Conservation (phyloP, 2,888 invertebrate species). For the Anarsia innoxiella region DNA sequence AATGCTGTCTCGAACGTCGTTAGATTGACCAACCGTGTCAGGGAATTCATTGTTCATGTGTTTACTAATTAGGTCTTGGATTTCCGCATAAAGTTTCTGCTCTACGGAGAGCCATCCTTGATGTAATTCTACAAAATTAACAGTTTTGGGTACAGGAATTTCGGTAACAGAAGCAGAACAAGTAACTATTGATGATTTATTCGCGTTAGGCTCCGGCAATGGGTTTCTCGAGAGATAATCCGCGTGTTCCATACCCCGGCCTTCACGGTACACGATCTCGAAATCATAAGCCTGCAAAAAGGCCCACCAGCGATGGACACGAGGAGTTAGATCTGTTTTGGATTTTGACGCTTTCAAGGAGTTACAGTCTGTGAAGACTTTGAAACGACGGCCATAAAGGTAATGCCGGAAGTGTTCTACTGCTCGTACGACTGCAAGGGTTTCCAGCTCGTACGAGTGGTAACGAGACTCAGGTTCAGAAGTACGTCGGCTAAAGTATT, state of each 20-base stretch:
- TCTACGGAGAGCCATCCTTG: slow-evolving; percentile 16
- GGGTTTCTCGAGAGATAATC: slow-evolving; percentile 14
- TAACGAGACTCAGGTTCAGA: slow-evolving; percentile 10
- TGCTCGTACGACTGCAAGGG: slow-evolving; percentile 13
- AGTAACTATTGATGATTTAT: neutral
- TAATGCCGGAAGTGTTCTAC: slow-evolving; percentile 14
- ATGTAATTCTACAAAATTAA: slow-evolving; percentile 15
- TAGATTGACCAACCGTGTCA: slow-evolving; percentile 7
- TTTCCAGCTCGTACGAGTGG: slow-evolving; percentile 16
- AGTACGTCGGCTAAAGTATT: slow-evolving; percentile 10
- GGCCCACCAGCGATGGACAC: slow-evolving; percentile 23
- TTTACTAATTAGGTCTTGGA: slow-evolving; percentile 12
- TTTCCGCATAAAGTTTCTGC: slow-evolving; percentile 17
- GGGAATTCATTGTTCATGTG: slow-evolving; percentile 8
- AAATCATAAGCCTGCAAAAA: slow-evolving; percentile 21
- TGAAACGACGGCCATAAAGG: neutral
- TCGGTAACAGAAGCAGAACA: neutral
- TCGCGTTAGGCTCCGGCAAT: neutral
- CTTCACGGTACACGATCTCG: slow-evolving; percentile 21
- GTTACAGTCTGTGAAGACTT: slow-evolving; percentile 16
- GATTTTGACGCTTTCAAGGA: slow-evolving; percentile 15
- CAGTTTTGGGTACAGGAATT: neutral
- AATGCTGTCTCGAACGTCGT: slow-evolving; percentile 14
- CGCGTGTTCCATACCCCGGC: slow-evolving; percentile 22
- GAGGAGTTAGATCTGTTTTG: slow-evolving; percentile 24